These are phyloP conservation scores for Chironex yamaguchii DNA, from an alignment of 30 jellyfish, hydroid and myxozoan species.

Conservation along the genomic window DNA sequence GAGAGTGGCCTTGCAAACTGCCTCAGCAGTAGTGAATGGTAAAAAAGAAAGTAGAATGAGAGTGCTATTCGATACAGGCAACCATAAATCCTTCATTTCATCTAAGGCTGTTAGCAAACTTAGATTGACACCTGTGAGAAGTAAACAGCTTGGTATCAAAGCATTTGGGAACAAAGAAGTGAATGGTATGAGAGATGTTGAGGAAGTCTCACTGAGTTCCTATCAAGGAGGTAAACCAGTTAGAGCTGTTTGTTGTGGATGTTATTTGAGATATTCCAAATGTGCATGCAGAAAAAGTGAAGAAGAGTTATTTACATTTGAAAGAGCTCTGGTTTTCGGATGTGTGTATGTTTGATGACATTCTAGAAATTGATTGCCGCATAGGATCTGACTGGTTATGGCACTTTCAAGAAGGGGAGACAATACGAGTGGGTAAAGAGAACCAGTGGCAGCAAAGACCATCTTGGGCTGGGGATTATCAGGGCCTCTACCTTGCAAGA, in stretches of 20 bases:
- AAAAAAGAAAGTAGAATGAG: conserved; percentile 14
- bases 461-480: conserved; percentile 26
- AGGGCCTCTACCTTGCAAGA: conserved; percentile 22
- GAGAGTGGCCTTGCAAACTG: conserved; percentile 59
- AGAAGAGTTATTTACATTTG: neutral
- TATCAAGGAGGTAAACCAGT: no score
- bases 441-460: conserved; percentile 35
- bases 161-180: conserved; percentile 9
- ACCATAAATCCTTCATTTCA: conserved; percentile 11
- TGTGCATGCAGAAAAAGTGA: conserved; percentile 3
- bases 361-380: neutral
- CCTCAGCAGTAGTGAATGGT: conserved; percentile 33
- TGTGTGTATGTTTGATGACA: conserved; percentile 2
- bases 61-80: no score
- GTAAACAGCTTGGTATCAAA: neutral
- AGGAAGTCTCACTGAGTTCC: no score
- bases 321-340: conserved; percentile 22
- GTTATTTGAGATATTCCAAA: neutral
- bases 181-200: no score
- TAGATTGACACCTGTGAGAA: neutral
- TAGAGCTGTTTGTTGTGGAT: conserved; percentile 12
- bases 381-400: conserved; percentile 16
- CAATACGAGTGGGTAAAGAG: conserved; percentile 8
- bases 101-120: neutral
- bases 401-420: conserved; percentile 14